Evolutionary conservation across 2,113 vertebrate species (phyloP), one percentile per base, ranked within the genome.

Genomic region (Oreocharis arfaki): DNA sequence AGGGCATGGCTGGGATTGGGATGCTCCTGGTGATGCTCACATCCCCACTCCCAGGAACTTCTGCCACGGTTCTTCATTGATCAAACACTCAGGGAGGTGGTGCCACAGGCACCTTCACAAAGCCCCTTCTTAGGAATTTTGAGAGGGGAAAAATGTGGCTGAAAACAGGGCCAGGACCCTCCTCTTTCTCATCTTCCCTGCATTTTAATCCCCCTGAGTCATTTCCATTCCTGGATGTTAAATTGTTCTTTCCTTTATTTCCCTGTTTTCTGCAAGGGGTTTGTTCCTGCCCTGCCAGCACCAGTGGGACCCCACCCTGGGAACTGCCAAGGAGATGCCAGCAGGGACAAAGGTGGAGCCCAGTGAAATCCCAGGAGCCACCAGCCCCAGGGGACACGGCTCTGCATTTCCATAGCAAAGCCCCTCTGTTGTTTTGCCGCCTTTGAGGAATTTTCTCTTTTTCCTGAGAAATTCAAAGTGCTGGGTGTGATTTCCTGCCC

Each of bases 171-270:
- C 44, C 4, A 13, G 26, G 41, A 69, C 53, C n/a, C 56, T 90
- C 21, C 49, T 70, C 61, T 60, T 87, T 44, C 47, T 88, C 41
- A 19, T 42, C 35, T 47, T 11, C 55, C 69, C 35, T 24, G 53
- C 13, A 1, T 86, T 96, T 95, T 55, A 85, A 82, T 8, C 37
- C 7, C 28, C 35, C 24, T 73, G 70, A 95, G 63, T 93, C 9
- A 94, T 93, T 94, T 95, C 74, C 75, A 91, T 91, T 96, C 95
- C 90, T 93, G 95, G 85, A 83, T 93, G 75, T 93, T 85, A 87
- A 94, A 73, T 91, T 88, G 78, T 83, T 74, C 55, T 89, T 82
- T 68, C 67, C 55, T 90, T 95, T 89, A 76, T 93, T 93, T 56
- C 53, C 67, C 26, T 0, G 4, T 86, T 96, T 94, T 92, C 92